phyloP scores from a whole-genome alignment of 1,140 invertebrate genomes.

The Lordiphosa stackelbergi region DNA sequence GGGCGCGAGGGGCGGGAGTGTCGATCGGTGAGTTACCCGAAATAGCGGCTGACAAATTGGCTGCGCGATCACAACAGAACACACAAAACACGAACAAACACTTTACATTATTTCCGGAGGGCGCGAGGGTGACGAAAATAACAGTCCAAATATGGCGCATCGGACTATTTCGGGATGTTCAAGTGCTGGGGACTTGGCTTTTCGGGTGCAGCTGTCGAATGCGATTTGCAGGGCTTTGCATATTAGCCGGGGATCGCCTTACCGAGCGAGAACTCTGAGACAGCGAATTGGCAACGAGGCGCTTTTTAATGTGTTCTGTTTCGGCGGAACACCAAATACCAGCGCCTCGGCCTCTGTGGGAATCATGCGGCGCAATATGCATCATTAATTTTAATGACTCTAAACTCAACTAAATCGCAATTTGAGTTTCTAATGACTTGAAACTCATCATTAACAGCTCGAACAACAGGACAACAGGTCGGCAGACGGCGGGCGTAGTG shows the following conservation, averaged over 20 bases:
- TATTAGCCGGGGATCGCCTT: slow-evolving; percentile 19
- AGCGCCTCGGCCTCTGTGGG: not conserved
- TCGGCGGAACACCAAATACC: not conserved
- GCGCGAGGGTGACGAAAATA: slow-evolving; percentile 28
- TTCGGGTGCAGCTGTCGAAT: slow-evolving; percentile 10
- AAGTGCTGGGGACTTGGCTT: not conserved
- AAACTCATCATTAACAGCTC: slow-evolving; percentile 26
- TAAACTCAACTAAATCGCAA: slow-evolving; percentile 33
- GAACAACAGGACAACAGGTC: not conserved
- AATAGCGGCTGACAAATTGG: slow-evolving; percentile 15
- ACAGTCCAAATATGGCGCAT: slow-evolving; percentile 24
- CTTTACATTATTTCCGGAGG: too few relatives aligned
- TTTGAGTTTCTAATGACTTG: slow-evolving; percentile 38
- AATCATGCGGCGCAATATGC: slow-evolving; percentile 19
- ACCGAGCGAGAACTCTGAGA: slow-evolving; percentile 4
- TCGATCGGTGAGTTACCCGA: slow-evolving; percentile 3
- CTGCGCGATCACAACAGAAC: too few relatives aligned
- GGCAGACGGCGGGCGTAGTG: too few relatives aligned
- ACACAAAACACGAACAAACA: too few relatives aligned
- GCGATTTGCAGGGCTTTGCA: slow-evolving; percentile 31
- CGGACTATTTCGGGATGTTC: slow-evolving; percentile 1
- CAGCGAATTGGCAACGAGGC: slow-evolving; percentile 9
- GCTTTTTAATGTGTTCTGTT: not conserved
- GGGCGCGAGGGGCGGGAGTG: too few relatives aligned
- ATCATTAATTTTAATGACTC: slow-evolving; percentile 74